Conservation (phyloP, 2,888 invertebrate species). For the Tridacna crocea region DNA sequence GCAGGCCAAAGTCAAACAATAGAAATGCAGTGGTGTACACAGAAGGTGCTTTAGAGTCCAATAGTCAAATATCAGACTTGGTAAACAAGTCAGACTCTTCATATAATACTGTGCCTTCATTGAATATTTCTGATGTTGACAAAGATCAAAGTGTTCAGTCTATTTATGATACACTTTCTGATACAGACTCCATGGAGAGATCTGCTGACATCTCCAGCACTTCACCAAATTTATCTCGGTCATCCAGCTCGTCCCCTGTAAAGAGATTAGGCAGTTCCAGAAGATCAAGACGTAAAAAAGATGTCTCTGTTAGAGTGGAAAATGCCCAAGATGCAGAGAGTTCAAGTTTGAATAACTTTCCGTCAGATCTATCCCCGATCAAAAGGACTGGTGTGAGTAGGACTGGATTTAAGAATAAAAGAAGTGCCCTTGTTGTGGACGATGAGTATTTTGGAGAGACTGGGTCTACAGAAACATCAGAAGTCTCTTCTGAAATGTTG, state of each 20-base stretch:
- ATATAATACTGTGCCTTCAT: neutral
- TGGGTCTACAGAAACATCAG: neutral
- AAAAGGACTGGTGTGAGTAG: constrained; percentile 33
- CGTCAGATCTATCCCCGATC: constrained; percentile 54
- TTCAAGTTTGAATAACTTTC: constrained; percentile 30
- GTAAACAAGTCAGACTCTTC: neutral
- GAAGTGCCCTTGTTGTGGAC: constrained; percentile 16
- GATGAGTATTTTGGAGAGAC: neutral
- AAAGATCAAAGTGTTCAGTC: neutral
- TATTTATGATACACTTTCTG: constrained; percentile 21
- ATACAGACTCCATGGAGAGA: neutral
- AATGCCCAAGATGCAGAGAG: neutral
- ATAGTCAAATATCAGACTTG: neutral
- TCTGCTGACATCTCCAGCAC: constrained; percentile 22
- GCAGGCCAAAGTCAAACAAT: constrained; percentile 26
- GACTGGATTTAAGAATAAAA: constrained; percentile 10
- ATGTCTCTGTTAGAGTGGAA: constrained; percentile 19
- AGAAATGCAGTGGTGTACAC: constrained; percentile 26
- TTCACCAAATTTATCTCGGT: neutral
- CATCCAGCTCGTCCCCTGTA: constrained; percentile 39
- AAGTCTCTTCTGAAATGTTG: neutral
- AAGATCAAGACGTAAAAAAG: constrained; percentile 28
- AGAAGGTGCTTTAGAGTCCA: neutral
- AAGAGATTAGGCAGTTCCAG: constrained; percentile 20
- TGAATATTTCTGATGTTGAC: constrained; percentile 13